Evolutionary conservation across 1,140 invertebrate species (phyloP).

Genomic region (Cyrtorhinus lividipennis): DNA sequence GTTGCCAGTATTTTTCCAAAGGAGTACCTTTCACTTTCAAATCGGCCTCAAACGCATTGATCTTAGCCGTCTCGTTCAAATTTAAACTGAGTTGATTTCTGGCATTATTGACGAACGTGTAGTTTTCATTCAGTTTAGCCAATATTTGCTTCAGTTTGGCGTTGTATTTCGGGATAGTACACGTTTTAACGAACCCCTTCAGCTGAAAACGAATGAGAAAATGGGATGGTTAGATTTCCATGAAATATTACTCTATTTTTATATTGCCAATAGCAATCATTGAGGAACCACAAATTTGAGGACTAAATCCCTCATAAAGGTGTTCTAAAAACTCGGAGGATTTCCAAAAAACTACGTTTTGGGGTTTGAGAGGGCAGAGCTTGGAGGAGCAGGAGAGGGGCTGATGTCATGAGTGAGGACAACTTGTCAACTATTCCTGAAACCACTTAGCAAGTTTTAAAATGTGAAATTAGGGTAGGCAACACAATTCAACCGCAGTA

Average conservation of each 20-base stretch:
- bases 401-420: too few relatives aligned
- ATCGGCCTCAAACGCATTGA: slow-evolving; percentile 62
- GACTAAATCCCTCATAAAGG: slow-evolving; percentile 18
- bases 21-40: slow-evolving; percentile 42
- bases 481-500: too few relatives aligned
- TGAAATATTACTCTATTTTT: background rate
- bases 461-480: too few relatives aligned
- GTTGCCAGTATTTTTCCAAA: slow-evolving; percentile 33
- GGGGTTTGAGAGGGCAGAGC: too few relatives aligned
- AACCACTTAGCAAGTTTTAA: too few relatives aligned
- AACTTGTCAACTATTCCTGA: too few relatives aligned
- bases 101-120: slow-evolving; percentile 56
- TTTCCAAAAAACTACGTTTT: too few relatives aligned
- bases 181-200: slow-evolving; percentile 65
- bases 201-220: slow-evolving; percentile 38
- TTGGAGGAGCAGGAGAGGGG: too few relatives aligned
- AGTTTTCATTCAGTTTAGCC: slow-evolving; percentile 53
- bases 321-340: too few relatives aligned
- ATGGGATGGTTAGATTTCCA: slow-evolving; percentile 1
- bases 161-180: slow-evolving; percentile 61
- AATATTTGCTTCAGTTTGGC: slow-evolving; percentile 58
- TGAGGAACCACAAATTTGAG: slow-evolving; percentile 22
- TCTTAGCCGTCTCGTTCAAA: slow-evolving; percentile 48
- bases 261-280: background rate
- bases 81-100: slow-evolving; percentile 52